Evolutionary conservation across 2,888 invertebrate genomes (phyloP).

Genomic region (Tolmerus cingulatus): DNA sequence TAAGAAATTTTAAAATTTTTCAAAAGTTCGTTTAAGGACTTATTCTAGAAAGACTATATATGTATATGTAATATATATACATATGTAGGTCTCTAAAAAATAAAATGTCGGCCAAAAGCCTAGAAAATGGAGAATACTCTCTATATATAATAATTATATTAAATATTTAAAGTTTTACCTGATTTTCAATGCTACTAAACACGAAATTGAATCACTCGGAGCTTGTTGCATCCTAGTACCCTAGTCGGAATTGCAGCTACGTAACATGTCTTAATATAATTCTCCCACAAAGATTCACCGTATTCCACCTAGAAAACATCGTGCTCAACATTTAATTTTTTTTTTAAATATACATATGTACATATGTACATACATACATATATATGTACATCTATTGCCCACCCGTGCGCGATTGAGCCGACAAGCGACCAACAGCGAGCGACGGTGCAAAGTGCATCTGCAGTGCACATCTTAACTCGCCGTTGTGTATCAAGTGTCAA

Average conservation of each 20-base stretch:
- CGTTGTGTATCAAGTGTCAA: conserved; percentile 14
- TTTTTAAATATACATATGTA: not conserved
- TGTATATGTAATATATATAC: too few species aligned
- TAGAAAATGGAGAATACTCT: too few species aligned
- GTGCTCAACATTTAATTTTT: not conserved
- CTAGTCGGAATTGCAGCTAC: not conserved
- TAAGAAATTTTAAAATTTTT: too few species aligned
- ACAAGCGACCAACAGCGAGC: not conserved
- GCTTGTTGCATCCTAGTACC: not conserved
- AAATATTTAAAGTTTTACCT: not conserved
- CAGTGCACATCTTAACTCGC: not conserved
- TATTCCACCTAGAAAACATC: not conserved
- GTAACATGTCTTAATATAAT: not conserved
- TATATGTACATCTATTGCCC: not conserved
- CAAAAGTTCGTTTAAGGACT: too few species aligned
- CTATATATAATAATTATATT: too few species aligned
- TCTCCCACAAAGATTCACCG: not conserved
- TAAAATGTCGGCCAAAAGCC: too few species aligned
- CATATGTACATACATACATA: too few species aligned
- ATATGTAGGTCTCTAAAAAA: too few species aligned
- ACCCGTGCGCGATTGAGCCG: not conserved
- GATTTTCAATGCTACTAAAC: not conserved
- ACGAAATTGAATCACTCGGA: not conserved
- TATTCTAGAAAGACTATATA: too few species aligned
- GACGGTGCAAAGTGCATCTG: conserved; percentile 3